Conservation (phyloP, 2,888 invertebrate species). For the Ichneumoninae sp. region DNA sequence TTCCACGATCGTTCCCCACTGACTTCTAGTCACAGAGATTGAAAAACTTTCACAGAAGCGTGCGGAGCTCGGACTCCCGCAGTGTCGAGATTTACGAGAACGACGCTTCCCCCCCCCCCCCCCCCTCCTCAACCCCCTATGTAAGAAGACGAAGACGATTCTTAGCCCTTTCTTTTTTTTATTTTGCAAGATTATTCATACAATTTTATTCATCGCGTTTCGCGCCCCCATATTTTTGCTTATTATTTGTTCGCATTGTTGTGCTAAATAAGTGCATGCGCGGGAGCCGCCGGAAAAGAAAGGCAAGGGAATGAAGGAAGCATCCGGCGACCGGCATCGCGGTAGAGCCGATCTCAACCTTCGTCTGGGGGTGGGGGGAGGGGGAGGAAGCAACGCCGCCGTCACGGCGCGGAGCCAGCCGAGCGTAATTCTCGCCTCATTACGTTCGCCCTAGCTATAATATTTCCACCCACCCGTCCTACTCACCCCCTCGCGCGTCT, state of each 20-base stretch:
- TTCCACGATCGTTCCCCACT: slow-evolving; percentile 23
- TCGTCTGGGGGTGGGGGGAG: neutral
- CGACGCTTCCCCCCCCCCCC: neutral
- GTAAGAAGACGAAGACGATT: slow-evolving; percentile 16
- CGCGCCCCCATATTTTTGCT: slow-evolving; percentile 35
- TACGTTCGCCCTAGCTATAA: slow-evolving; percentile 67
- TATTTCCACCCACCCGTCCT: slow-evolving; percentile 58
- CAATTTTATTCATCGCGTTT: slow-evolving; percentile 17
- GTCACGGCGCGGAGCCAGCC: slow-evolving; percentile 68
- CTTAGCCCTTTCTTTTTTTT: neutral
- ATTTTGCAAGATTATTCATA: neutral
- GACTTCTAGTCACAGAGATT: slow-evolving; percentile 66
- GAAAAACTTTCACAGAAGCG: slow-evolving; percentile 56
- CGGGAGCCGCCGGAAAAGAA: slow-evolving; percentile 18
- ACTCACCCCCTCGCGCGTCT: slow-evolving; percentile 28
- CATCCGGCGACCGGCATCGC: slow-evolving; percentile 41
- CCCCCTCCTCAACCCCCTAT: too few relatives aligned
- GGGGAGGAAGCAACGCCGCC: slow-evolving; percentile 47
- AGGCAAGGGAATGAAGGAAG: slow-evolving; percentile 33
- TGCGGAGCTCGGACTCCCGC: neutral
- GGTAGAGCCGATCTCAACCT: slow-evolving; percentile 37
- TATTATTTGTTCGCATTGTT: slow-evolving; percentile 68
- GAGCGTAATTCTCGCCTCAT: slow-evolving; percentile 77
- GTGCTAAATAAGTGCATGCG: slow-evolving; percentile 63
- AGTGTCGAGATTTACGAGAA: slow-evolving; percentile 28